phyloP scores from a whole-genome alignment of 2,113 vertebrate species.

The Dermatemys mawii region DNA sequence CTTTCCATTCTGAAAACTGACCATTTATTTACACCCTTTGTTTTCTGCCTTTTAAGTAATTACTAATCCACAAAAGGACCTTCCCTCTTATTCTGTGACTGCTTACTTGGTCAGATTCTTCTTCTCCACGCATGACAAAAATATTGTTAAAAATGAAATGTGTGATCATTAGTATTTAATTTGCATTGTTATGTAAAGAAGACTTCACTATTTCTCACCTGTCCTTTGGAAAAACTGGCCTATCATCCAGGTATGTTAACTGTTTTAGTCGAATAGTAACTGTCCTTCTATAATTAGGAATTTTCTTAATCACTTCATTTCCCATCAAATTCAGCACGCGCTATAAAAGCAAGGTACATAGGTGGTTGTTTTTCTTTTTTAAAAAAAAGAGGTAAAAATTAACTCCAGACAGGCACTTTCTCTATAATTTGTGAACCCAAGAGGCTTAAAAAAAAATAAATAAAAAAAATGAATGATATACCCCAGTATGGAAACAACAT shows the following conservation, averaged over 20 bases:
- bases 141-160: neutral
- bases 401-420: neutral
- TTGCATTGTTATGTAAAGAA: neutral
- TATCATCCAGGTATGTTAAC: slow-evolving; percentile 90
- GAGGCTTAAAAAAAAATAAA: neutral
- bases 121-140: neutral
- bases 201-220: slow-evolving; percentile 75
- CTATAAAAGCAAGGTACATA: slow-evolving; percentile 63
- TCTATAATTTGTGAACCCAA: neutral
- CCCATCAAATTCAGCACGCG: slow-evolving; percentile 90
- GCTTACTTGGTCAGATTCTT: neutral
- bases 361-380: no score
- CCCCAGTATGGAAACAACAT: neutral
- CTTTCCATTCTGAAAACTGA: neutral
- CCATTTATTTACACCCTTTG: neutral
- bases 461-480: neutral
- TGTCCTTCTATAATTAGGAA: slow-evolving; percentile 90
- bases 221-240: slow-evolving; percentile 94
- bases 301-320: slow-evolving; percentile 86
- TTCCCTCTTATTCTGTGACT: neutral
- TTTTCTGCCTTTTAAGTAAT: neutral
- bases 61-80: neutral
- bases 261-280: slow-evolving; percentile 85
- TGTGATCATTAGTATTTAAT: neutral
- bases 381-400: neutral